Base-by-base conservation (phyloP, 1,140 invertebrate genomes). In the Orchesella cincta region DNA sequence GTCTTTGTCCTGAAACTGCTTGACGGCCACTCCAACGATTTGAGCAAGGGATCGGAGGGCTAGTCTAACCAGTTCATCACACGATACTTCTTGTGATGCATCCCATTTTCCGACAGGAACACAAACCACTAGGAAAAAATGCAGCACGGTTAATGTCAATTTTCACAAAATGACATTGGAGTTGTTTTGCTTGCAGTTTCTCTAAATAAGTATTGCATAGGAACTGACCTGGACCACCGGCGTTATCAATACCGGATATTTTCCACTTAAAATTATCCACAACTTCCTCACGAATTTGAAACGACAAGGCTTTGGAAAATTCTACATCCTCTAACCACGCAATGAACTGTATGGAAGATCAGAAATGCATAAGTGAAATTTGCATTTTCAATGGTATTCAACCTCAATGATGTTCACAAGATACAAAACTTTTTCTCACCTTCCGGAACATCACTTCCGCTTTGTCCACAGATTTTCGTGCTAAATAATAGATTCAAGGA, bases 381-480 rank as follows among this genome's bases (percentile, higher is more conserved):
- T 46, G 39, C 39, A 46, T 46, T 46, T 46, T 18, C 39, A 46
- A 46, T 46, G n/a, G n/a, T n/a, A n/a, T 46, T 46, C 39, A 8
- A 46, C 5, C 39, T 46, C 39, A 46, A 46, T 46, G 39, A 46
- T 46, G 8, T 46, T 46, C 20, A 8, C 39, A 46, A 46, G 20
- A 46, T 8, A 46, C 20, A 46, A 46, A 46, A 46, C 39, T 46
- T 62, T 62, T 16, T 5, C 12, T 28, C n/a, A 67, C 62, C 62
- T 67, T 67, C 2, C 62, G 62, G 23, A 31, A 67, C 62, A 67
- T 67, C 8, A 67, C 29, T n/a, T 67, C 62, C 8, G 62, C 62
- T n/a, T 67, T 67, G n/a, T 67, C 62, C 2, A 67, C 62, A 31
- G 62, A 67, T 23, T 67, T 67, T 29, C 62, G 29, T n/a, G n/a